Conservation (phyloP, 2,797 vertebrate species). For the Propithecus perrieri region DNA sequence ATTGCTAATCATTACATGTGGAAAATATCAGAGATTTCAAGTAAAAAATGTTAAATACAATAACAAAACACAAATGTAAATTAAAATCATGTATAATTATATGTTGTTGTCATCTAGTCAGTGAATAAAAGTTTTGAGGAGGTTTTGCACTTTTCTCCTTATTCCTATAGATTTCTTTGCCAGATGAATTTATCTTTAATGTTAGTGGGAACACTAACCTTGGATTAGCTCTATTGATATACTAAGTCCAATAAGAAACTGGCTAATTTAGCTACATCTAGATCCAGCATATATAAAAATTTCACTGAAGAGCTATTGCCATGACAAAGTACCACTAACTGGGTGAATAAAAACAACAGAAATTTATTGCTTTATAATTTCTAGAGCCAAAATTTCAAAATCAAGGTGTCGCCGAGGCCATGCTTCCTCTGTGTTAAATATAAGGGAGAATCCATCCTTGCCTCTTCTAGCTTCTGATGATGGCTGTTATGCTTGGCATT, state of each 20-base stretch:
- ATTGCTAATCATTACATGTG: neutral
- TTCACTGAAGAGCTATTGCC: neutral
- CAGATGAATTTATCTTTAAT: neutral
- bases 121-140: neutral
- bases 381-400: neutral
- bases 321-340: neutral
- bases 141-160: neutral
- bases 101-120: neutral
- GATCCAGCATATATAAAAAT: neutral
- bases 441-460: neutral
- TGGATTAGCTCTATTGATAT: neutral
- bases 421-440: neutral
- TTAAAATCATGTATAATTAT: neutral
- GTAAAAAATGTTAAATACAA: neutral
- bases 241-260: neutral
- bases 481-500: neutral
- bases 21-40: neutral
- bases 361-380: neutral
- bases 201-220: neutral
- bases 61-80: neutral
- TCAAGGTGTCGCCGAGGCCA: neutral
- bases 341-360: neutral
- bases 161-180: neutral
- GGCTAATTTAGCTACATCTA: neutral
- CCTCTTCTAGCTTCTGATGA: neutral